Base-by-base conservation (phyloP, 2,888 invertebrate species). In the Leptothorax acervorum region DNA sequence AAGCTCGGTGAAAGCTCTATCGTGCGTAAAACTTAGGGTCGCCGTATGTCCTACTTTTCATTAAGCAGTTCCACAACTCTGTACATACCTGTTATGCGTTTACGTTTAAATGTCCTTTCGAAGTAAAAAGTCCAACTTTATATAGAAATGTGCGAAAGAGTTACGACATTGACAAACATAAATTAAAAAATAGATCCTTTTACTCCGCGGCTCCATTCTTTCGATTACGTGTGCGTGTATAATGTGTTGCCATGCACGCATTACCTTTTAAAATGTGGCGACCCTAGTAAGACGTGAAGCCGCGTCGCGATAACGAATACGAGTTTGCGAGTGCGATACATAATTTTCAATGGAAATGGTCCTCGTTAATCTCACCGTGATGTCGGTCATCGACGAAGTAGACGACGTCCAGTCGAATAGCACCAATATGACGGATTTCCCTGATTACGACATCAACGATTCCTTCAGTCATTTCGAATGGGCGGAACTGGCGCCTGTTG, bases 401-500 rank as follows among this genome's bases (percentile, higher is more conserved):
- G 83, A 75, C 74, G 83, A 73, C 63, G 73, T 51, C 85, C 86
- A 76, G 85, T 79, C 84, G 85, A 93, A 93, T 88, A 87, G 87
- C 63, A 93, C 89, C 5, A 92, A 93, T 76, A 81, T 87, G 23
- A 91, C 93, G 51, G 91, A 92, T 63, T 92, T 90, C 65, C 94
- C 94, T 87, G 95, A 95, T 87, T 96, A 96, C 91, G 95, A 96
- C 92, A 93, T 95, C 84, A 95, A 95, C 65, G 95, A 95, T 62
- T 95, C 95, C 23, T 92, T 95, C 84, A 94, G 92, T 45, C 93
- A 93, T 62, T 96, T 96, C 91, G 94, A 96, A 86, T 96, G 96
- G 95, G 93, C 93, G 12, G 96, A 96, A 93, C 93, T 96, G 76
- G 94, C 95, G 51, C 96, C 96, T 0, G 95, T 96, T 6, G 95